Evolutionary conservation across 1,140 invertebrate genomes (phyloP).

Genomic region (Pentalonia nigronervosa): DNA sequence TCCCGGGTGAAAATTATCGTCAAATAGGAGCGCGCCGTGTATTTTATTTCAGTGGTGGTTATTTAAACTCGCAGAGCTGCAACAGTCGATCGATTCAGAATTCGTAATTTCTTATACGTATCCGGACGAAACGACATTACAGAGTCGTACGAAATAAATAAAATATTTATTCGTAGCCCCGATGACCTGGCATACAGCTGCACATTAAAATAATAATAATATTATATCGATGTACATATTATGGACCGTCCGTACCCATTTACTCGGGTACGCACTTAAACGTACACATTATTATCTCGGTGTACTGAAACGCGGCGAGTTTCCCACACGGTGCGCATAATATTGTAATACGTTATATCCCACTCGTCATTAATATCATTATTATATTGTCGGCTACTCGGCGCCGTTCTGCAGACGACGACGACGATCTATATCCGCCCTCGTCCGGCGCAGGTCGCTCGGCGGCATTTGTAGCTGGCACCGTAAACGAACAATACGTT

Average conservation of each 20-base stretch:
- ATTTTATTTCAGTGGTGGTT: not conserved
- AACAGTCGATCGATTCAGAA: not conserved
- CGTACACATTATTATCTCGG: not conserved
- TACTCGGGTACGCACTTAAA: not conserved
- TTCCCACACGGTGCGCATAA: slow-evolving; percentile 10
- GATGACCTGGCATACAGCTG: not conserved
- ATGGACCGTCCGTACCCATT: not conserved
- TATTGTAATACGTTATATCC: not conserved
- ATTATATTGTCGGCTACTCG: not conserved
- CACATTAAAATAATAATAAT: not conserved
- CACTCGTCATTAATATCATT: not conserved
- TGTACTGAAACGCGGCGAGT: not conserved
- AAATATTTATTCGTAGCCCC: not conserved
- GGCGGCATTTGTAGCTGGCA: not conserved
- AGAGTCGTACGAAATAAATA: not conserved
- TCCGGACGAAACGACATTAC: not conserved
- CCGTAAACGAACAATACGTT: not conserved
- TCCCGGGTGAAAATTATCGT: not conserved
- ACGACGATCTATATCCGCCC: not conserved
- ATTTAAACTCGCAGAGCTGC: not conserved
- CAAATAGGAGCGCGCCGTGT: not conserved
- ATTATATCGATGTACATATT: not conserved
- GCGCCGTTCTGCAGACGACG: not conserved
- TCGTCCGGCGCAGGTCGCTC: not conserved
- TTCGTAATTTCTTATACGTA: not conserved